Evolutionary conservation across 2,113 vertebrate species (phyloP).

Genomic region (Spheniscus mendiculus): DNA sequence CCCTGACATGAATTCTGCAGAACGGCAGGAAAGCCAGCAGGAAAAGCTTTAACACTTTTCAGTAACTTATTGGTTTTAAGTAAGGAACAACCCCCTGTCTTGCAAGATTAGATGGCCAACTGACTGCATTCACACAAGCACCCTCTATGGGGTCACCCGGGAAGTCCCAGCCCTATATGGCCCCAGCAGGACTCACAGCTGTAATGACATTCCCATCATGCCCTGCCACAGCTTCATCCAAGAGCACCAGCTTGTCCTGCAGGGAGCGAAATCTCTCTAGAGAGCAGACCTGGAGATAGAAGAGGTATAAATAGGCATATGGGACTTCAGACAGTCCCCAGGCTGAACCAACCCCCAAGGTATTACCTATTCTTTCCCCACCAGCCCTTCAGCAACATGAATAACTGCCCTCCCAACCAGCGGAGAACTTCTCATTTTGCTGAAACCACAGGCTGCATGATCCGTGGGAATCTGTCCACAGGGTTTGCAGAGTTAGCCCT

Average conservation of each 20-base stretch:
- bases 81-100: neutral
- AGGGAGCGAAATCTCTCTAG: conserved; percentile 92
- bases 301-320: neutral
- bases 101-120: neutral
- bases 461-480: neutral
- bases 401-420: neutral
- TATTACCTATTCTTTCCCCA: neutral
- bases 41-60: neutral
- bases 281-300: conserved; percentile 76
- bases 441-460: neutral
- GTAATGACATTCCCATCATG: conserved; percentile 95
- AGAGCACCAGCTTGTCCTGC: conserved; percentile 89
- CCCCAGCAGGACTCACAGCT: conserved; percentile 76
- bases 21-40: neutral
- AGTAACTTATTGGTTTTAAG: neutral
- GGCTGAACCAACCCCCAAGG: neutral
- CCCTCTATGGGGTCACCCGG: neutral
- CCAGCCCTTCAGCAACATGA: neutral
- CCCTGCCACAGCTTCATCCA: conserved; percentile 86
- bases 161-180: neutral
- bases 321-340: neutral
- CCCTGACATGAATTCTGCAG: neutral
- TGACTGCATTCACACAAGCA: neutral
- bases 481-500: neutral
- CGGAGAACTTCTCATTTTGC: neutral